These are phyloP conservation scores for Elymnias hypermnestra DNA, from an alignment of 1,140 invertebrate species.

Conservation along the genomic window DNA sequence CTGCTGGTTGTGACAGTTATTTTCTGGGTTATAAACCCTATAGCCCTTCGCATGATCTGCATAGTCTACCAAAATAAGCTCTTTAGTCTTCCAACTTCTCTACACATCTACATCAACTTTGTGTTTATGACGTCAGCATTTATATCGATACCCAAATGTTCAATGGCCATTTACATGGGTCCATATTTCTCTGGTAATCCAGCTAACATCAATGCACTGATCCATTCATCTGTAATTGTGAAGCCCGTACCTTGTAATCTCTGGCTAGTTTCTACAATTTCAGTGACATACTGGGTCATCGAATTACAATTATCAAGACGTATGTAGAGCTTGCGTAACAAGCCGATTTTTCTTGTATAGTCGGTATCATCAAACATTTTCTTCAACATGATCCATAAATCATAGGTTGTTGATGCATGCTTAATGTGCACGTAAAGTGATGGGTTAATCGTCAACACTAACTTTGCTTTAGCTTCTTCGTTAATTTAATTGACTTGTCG, in stretches of 20 bases:
- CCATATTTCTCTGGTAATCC: conserved; percentile 38
- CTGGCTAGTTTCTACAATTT: conserved; percentile 18
- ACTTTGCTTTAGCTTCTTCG: conserved; percentile 8
- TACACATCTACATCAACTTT: no score
- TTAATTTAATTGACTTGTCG: conserved; percentile 3
- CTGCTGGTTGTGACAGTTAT: background rate
- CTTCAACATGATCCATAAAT: conserved; percentile 13
- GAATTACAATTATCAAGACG: conserved; percentile 7
- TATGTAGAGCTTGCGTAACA: conserved; percentile 14
- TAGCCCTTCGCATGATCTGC: conserved; percentile 5
- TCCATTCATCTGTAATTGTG: conserved; percentile 31
- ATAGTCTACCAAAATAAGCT: conserved; percentile 12
- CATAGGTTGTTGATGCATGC: background rate
- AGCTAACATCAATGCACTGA: conserved; percentile 39
- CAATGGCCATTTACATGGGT: conserved; percentile 37
- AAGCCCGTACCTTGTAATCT: conserved; percentile 30
- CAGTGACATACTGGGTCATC: conserved; percentile 22
- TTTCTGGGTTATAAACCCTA: conserved; percentile 5
- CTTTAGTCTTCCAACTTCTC: background rate
- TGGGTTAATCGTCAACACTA: conserved; percentile 12
- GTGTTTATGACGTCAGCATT: no score
- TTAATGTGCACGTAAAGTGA: conserved; percentile 11
- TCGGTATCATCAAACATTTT: conserved; percentile 6
- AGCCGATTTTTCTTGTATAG: conserved; percentile 13
- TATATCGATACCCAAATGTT: background rate